Base-by-base conservation (phyloP, 2,888 invertebrate genomes). In the Cotesia congregata region DNA sequence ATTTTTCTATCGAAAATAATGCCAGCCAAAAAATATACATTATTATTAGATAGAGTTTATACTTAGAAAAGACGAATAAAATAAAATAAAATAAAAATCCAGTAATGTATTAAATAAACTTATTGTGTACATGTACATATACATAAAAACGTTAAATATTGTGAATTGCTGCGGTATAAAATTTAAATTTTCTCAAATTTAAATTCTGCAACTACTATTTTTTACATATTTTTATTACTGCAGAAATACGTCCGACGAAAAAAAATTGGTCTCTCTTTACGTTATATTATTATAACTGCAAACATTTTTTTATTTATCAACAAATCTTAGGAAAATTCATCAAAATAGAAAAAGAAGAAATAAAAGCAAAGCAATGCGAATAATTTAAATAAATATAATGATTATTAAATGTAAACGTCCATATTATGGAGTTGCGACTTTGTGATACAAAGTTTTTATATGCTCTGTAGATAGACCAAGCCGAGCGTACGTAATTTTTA, bases 21-120 rank as follows among this genome's bases (percentile, higher is more conserved):
- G 76, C 77, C 71, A 76, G 80, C 79, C 80, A 77, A 72, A 72
- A 30, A 30, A 30, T 30, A 72, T n/a, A 64, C 62, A 40, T 40
- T 39, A 65, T 12, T 12, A 65, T 65, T 30, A 30, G 12, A 65
- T 50, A 50, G 50, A 50, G 12, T 50, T 50, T 50, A 50, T 50
- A 50, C 12, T 50, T 50, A 50, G 50, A 50, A 12, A 50, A 7
- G 12, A 50, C 50, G 30, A 30, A 3, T 30, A 30, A 71, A 61
- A 71, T 71, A 72, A 38, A 76, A 76, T 72, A 73, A 67, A 72
- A 61, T 74, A 72, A 74, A 75, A 75, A 50, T 76, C 72, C 72
- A 40, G 39, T 15, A n/a, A 61, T 15, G 9, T 67, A 72, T 12
- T 72, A 72, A 73, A 74, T 71, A 38, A 61, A 69, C 60, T 50